These are phyloP conservation scores for Peromyscus leucopus DNA, from an alignment of 2,113 vertebrate species.

Conservation along the genomic window DNA sequence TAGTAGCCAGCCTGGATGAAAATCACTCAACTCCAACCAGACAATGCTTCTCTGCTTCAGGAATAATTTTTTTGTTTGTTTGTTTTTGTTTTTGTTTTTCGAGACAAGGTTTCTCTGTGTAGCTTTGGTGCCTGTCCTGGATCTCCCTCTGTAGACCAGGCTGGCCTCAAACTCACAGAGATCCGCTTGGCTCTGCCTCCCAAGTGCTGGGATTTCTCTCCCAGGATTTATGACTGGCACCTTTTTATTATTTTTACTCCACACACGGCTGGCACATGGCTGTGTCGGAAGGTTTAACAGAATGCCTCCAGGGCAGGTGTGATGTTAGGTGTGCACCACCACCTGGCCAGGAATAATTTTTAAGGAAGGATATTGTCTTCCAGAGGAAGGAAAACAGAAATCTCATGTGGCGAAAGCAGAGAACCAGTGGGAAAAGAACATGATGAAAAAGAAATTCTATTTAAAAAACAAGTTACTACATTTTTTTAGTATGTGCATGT, in stretches of 20 bases:
- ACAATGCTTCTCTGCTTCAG: slow-evolving; percentile 46
- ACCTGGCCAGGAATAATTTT: not conserved
- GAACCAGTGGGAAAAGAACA: not conserved
- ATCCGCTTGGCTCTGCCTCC: too few species aligned
- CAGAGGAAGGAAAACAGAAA: slow-evolving; percentile 34
- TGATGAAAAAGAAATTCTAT: not conserved
- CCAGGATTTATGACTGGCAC: not conserved
- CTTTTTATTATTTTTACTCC: slow-evolving; percentile 64
- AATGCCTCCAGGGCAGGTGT: not conserved
- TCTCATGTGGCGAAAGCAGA: slow-evolving; percentile 43
- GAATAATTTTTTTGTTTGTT: not conserved
- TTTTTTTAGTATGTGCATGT: not conserved
- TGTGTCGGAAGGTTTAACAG: slow-evolving; percentile 51
- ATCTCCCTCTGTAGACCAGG: too few species aligned
- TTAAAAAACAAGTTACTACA: not conserved
- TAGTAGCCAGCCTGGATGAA: slow-evolving; percentile 5
- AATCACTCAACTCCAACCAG: slow-evolving; percentile 33
- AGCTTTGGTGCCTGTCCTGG: too few species aligned
- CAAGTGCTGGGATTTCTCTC: not conserved
- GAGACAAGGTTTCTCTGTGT: too few species aligned
- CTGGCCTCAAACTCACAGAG: too few species aligned
- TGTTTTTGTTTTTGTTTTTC: too few species aligned
- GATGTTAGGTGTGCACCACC: not conserved
- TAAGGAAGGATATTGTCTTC: slow-evolving; percentile 50
- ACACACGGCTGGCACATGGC: not conserved